Conservation (phyloP, 2,113 vertebrate species). For the Asarcornis scutulata region DNA sequence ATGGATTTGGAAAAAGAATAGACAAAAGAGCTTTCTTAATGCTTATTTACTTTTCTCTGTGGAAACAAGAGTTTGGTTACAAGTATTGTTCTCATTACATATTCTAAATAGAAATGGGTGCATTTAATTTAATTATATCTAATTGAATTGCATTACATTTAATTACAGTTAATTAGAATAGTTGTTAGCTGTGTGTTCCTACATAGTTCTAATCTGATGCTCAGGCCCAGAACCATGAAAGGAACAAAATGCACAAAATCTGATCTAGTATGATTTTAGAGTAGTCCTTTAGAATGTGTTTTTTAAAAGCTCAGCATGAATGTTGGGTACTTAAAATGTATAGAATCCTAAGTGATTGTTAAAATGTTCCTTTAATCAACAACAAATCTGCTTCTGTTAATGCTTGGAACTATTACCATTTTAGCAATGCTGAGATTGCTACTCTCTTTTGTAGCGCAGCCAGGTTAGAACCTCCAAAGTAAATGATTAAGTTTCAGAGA, state of each 20-base stretch:
- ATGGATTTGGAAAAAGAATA: slow-evolving; percentile 26
- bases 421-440: neutral
- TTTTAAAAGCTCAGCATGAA: neutral
- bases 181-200: slow-evolving; percentile 15
- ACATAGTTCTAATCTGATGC: neutral
- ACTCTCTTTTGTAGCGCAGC: neutral
- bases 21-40: slow-evolving; percentile 32
- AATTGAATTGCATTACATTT: slow-evolving; percentile 66
- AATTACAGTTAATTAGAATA: slow-evolving; percentile 63
- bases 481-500: neutral
- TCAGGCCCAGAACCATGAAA: neutral
- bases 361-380: neutral
- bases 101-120: slow-evolving; percentile 48
- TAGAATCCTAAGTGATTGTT: neutral
- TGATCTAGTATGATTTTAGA: neutral
- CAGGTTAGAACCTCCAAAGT: neutral
- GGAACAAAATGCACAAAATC: neutral
- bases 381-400: neutral
- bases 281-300: neutral
- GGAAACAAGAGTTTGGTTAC: slow-evolving; percentile 52
- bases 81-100: slow-evolving; percentile 57
- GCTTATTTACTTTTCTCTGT: slow-evolving; percentile 42
- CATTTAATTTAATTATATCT: slow-evolving; percentile 62
- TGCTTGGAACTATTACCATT: neutral
- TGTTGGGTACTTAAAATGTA: neutral